Percentiles rank a stretch among this genome's conserved stretches.
Conservation (phyloP, 2,797 vertebrate genomes). For the Enteromius radiatus region DNA sequence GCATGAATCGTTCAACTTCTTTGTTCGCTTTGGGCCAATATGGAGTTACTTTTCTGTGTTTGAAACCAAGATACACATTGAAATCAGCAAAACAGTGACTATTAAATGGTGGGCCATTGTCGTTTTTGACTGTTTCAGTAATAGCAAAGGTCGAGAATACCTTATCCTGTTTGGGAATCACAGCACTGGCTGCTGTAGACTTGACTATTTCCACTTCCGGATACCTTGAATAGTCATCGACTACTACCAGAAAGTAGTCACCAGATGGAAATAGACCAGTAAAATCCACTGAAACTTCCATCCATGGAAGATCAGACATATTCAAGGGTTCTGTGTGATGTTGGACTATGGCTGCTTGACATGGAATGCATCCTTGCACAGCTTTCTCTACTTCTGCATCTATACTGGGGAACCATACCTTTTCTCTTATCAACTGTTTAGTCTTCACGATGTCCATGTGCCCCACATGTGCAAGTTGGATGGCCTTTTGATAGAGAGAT, state of each 20-base stretch:
- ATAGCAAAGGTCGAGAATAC: conserved; percentile 48
- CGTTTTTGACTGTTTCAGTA: conserved; percentile 34
- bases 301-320: neutral
- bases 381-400: neutral
- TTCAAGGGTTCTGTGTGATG: conserved; percentile 8
- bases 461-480: neutral
- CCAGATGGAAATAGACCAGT: conserved; percentile 1
- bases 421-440: neutral
- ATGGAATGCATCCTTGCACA: neutral
- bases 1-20: conserved; percentile 49
- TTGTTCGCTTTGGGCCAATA: conserved; percentile 43
- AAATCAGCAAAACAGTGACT: neutral
- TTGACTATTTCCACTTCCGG: conserved; percentile 1
- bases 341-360: neutral
- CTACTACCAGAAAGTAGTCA: conserved; percentile 12
- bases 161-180: conserved; percentile 32
- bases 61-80: conserved; percentile 20
- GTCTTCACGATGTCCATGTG: neutral
- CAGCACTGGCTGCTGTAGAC: conserved; percentile 8
- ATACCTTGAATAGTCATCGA: neutral
- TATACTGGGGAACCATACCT: conserved; percentile 12
- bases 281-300: conserved; percentile 2
- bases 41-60: conserved; percentile 27
- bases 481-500: neutral
- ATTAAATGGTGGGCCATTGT: conserved; percentile 22